Conservation (phyloP, 53 echinoderm and acorn worm genomes). For the Arbacia lixula region DNA sequence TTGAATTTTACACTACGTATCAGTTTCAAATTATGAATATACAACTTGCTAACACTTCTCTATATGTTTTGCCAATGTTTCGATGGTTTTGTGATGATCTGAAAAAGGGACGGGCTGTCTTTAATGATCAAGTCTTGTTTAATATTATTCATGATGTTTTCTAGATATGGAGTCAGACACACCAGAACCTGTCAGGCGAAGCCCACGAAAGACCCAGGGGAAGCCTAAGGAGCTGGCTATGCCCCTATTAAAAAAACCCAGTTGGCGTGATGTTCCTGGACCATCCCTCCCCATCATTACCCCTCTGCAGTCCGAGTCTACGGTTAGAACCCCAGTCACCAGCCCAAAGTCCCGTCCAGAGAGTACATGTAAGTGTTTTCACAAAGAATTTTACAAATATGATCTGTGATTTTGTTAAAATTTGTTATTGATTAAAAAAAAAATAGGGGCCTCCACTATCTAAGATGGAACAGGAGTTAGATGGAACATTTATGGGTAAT, state of each 20-base stretch:
- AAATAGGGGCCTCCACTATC: constrained; percentile 19
- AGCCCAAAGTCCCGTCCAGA: constrained; percentile 27
- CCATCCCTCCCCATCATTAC: constrained; percentile 28
- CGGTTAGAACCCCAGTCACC: constrained; percentile 13
- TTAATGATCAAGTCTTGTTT: constrained; percentile 23
- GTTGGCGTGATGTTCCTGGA: constrained; percentile 19
- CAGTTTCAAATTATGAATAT: too few species aligned
- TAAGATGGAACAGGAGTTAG: constrained; percentile 19
- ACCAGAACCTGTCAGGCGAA: constrained; percentile 26
- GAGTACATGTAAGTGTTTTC: constrained; percentile 30
- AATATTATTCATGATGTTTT: constrained; percentile 12
- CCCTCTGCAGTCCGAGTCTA: constrained; percentile 19
- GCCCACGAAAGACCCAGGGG: constrained; percentile 21
- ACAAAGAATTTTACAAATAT: constrained; percentile 27
- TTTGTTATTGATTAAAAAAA: constrained; percentile 8
- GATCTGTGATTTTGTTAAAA: constrained; percentile 6
- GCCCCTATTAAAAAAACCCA: constrained; percentile 23
- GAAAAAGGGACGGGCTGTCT: too few species aligned
- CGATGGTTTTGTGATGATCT: too few species aligned
- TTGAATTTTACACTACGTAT: too few species aligned
- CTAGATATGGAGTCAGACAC: constrained; percentile 21
- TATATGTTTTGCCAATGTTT: too few species aligned
- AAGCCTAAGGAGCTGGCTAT: constrained; percentile 26
- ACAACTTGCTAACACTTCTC: too few species aligned
- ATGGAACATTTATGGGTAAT: constrained; percentile 28